Conservation (phyloP, 2,797 vertebrate species). For the Chromobotia macracanthus region DNA sequence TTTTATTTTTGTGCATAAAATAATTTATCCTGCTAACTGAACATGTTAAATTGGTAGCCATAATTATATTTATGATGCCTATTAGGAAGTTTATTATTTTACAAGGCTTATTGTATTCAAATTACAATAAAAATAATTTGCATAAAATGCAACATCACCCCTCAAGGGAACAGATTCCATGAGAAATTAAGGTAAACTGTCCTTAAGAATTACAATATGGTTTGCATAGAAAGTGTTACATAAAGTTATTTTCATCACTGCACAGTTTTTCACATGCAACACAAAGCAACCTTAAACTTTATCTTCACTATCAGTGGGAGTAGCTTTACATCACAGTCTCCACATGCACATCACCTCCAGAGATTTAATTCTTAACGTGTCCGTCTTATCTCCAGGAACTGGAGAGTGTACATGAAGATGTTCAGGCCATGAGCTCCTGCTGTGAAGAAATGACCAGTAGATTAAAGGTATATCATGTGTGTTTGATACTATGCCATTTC, state of each 20-base stretch:
- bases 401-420: slow-evolving; percentile 93
- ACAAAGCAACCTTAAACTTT: neutral
- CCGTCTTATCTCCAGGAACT: slow-evolving; percentile 82
- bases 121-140: neutral
- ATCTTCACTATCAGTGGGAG: too few relatives aligned
- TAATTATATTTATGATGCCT: neutral
- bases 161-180: neutral
- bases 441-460: slow-evolving; percentile 96
- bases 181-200: neutral
- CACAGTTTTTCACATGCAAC: neutral
- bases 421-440: slow-evolving; percentile 93
- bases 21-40: neutral
- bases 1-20: neutral
- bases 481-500: neutral
- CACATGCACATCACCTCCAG: neutral
- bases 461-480: slow-evolving; percentile 81
- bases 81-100: neutral
- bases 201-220: neutral
- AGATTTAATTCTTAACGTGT: slow-evolving; percentile 7
- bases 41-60: neutral
- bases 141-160: neutral
- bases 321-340: neutral
- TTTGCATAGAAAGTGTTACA: neutral
- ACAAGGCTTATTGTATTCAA: neutral
- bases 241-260: neutral